Base-by-base conservation (phyloP, 2,797 vertebrate genomes). In the Tenualosa thibaudeaui region DNA sequence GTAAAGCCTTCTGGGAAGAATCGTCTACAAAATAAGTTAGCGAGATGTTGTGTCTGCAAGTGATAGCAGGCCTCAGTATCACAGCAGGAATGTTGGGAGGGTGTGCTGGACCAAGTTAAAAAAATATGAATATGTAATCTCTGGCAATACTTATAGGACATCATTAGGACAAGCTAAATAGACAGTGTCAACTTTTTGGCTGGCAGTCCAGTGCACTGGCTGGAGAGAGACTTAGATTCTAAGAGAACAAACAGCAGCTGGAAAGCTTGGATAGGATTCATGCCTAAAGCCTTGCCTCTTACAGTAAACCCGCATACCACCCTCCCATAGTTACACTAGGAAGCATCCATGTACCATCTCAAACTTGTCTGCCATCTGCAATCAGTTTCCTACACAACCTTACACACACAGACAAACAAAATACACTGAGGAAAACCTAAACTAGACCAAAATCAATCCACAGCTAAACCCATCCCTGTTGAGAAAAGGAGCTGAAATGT, bases 1-100 rank as follows among this genome's bases (percentile, higher is more conserved):
- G 49, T 82, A 90, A 85, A 86, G 10, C 53, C 83, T 86, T 83
- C 86, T 87, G 90, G 86, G 86, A 58, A 46, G 10, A 84, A 15
- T 17, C 0, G 13, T 22, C 19, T 40, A 22, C 40, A 19, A 19
- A 78, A 78, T 43, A 78, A 46, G 71, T 78, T 46, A 46, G 37
- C 71, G 19, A 46, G 40, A 46, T 43, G 71, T 43, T 75, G 37
- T 78, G 71, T 78, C 71, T 46, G 37, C 37, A 22, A 43, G 71
- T 46, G 71, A 78, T 46, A 78, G 71, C 37, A 46, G 71, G 71
- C 71, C 68, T 75, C 68, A 9, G 37, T 8, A 78, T 43, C 37
- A 78, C 37, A 78, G 17, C 13, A 43, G 40, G 40, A 22, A 78
- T 78, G 40, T 78, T 22, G 37, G 40, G 40, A 22, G 71, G 71